Conservation (phyloP, 2,888 invertebrate species). For the Pollenia labialis region DNA sequence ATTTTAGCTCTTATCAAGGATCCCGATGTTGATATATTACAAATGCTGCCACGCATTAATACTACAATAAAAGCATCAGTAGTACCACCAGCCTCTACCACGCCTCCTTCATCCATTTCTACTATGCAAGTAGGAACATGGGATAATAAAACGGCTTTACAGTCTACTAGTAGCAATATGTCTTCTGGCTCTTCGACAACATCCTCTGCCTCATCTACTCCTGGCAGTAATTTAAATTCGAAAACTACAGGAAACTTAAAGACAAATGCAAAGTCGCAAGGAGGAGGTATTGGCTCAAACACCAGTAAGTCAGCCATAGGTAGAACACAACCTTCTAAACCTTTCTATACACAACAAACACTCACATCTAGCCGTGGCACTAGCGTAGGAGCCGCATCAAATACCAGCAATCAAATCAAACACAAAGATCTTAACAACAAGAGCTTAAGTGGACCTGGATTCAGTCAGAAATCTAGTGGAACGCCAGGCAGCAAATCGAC, state of each 20-base stretch:
- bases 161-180: conserved; percentile 73
- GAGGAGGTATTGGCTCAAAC: conserved; percentile 62
- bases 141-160: conserved; percentile 82
- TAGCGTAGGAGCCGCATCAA: conserved; percentile 39
- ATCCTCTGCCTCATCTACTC: conserved; percentile 77
- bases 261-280: conserved; percentile 75
- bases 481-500: conserved; percentile 76
- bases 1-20: conserved; percentile 97
- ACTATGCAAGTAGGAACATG: conserved; percentile 81
- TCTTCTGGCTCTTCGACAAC: conserved; percentile 78
- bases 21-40: conserved; percentile 95
- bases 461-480: conserved; percentile 86
- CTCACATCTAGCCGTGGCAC: conserved; percentile 74
- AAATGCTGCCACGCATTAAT: conserved; percentile 89
- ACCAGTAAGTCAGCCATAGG: conserved; percentile 67
- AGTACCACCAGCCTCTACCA: conserved; percentile 64
- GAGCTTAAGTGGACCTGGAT: conserved; percentile 7
- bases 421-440: conserved; percentile 71
- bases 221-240: conserved; percentile 56
- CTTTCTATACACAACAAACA: conserved; percentile 77
- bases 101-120: conserved; percentile 62
- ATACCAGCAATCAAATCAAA: conserved; percentile 51
- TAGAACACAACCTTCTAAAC: conserved; percentile 81
- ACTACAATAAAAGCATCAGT: conserved; percentile 80
- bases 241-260: conserved; percentile 71